These are phyloP conservation scores for Muntiacus reevesi DNA, from an alignment of 2,113 vertebrate genomes.

Conservation along the genomic window DNA sequence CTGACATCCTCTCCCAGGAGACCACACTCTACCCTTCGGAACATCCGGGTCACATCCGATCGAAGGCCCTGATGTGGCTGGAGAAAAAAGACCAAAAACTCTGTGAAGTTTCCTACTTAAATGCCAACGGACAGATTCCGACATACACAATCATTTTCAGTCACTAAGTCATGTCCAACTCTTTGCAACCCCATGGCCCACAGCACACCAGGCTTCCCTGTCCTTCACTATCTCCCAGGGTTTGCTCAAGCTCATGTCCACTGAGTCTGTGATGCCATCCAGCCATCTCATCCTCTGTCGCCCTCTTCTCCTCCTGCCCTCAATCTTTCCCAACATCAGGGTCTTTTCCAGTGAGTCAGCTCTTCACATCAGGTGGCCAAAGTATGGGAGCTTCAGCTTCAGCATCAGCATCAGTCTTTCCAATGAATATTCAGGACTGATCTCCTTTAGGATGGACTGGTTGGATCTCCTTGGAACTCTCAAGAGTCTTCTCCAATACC, in stretches of 20 bases:
- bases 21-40: constrained; percentile 12
- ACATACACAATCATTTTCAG: background rate
- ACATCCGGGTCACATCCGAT: background rate
- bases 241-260: background rate
- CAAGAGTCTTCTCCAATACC: background rate
- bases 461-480: background rate
- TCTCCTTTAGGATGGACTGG: background rate
- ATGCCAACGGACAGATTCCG: constrained; percentile 67
- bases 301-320: background rate
- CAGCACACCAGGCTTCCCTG: background rate
- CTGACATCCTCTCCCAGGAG: constrained; percentile 65
- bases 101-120: constrained; percentile 63
- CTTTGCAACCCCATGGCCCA: background rate
- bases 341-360: background rate
- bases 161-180: background rate
- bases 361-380: background rate
- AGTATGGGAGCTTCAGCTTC: background rate
- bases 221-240: background rate
- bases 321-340: background rate
- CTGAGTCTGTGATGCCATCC: background rate
- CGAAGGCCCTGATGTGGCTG: background rate
- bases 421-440: background rate
- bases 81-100: background rate
- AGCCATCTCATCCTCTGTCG: background rate
- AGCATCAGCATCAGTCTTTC: background rate